Evolutionary conservation across 1,140 invertebrate species (phyloP).

Genomic region (Ceratoteleas bidentatus): DNA sequence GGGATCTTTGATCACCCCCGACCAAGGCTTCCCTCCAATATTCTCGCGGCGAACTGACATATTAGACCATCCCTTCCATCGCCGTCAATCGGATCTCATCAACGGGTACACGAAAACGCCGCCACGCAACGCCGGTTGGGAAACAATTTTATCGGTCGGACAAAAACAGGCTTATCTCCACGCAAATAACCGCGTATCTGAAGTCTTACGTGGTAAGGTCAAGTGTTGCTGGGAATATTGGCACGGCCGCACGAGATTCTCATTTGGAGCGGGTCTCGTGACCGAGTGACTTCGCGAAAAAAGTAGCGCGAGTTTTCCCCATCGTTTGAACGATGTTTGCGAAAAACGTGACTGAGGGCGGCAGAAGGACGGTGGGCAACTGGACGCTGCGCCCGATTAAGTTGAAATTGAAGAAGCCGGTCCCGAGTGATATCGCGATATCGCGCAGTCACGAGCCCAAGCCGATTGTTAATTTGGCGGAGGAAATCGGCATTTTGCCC

Average conservation of each 20-base stretch:
- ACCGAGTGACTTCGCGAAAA: neutral
- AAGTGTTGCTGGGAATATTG: neutral
- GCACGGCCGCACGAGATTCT: neutral
- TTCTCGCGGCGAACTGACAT: conserved; percentile 54
- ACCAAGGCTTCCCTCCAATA: conserved; percentile 63
- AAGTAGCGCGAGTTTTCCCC: neutral
- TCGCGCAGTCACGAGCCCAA: conserved; percentile 94
- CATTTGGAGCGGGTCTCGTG: neutral
- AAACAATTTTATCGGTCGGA: neutral
- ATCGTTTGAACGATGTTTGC: neutral
- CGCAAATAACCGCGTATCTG: neutral
- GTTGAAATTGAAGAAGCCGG: conserved; percentile 84
- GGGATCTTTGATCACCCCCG: conserved; percentile 66
- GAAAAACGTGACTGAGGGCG: neutral
- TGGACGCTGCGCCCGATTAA: conserved; percentile 87
- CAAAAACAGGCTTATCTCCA: neutral
- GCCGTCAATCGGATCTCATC: conserved; percentile 3
- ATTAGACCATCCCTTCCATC: conserved; percentile 8
- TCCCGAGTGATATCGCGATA: conserved; percentile 95
- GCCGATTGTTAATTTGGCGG: conserved; percentile 86
- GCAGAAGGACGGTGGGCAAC: neutral
- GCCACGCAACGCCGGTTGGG: neutral
- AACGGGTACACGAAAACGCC: neutral
- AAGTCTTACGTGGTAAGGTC: neutral
- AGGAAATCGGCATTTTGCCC: conserved; percentile 92